Conservation (phyloP, 2,797 vertebrate genomes). For the Oryzias sinensis region DNA sequence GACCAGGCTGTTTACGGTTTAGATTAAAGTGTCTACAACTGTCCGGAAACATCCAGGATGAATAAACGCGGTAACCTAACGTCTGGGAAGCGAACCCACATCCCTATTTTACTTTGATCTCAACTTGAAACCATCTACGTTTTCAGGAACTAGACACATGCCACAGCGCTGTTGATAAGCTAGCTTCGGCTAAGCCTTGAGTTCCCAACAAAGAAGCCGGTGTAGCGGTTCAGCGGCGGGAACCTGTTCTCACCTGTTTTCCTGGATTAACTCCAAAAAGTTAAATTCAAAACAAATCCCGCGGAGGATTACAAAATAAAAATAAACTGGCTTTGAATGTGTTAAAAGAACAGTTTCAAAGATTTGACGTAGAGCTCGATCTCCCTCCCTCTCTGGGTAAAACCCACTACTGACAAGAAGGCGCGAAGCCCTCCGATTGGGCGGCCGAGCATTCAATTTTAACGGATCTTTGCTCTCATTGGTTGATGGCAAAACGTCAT, state of each 20-base stretch:
- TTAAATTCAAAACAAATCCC: slow-evolving; percentile 5
- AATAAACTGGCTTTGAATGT: slow-evolving; percentile 41
- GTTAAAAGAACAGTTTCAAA: slow-evolving; percentile 38
- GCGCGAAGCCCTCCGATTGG: slow-evolving; percentile 81
- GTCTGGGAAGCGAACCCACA: too few relatives aligned
- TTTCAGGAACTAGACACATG: slow-evolving; percentile 48
- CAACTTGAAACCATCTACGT: neutral
- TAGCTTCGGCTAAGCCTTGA: slow-evolving; percentile 45
- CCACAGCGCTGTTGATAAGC: slow-evolving; percentile 21
- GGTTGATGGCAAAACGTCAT: slow-evolving; percentile 47
- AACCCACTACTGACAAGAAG: slow-evolving; percentile 65
- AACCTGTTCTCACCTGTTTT: slow-evolving; percentile 59
- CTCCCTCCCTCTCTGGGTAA: slow-evolving; percentile 71
- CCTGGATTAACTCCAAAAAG: slow-evolving; percentile 3
- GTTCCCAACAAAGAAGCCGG: slow-evolving; percentile 57
- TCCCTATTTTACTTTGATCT: neutral
- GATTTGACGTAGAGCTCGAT: slow-evolving; percentile 55
- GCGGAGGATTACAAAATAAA: slow-evolving; percentile 1
- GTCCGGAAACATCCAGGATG: neutral
- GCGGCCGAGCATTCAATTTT: slow-evolving; percentile 58
- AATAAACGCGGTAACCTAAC: neutral
- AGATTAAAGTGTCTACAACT: neutral
- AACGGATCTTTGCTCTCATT: slow-evolving; percentile 63
- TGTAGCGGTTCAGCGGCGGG: neutral
- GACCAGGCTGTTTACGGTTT: too few relatives aligned